Base-by-base conservation (phyloP, 2,113 vertebrate genomes). In the Zosterops borbonicus region DNA sequence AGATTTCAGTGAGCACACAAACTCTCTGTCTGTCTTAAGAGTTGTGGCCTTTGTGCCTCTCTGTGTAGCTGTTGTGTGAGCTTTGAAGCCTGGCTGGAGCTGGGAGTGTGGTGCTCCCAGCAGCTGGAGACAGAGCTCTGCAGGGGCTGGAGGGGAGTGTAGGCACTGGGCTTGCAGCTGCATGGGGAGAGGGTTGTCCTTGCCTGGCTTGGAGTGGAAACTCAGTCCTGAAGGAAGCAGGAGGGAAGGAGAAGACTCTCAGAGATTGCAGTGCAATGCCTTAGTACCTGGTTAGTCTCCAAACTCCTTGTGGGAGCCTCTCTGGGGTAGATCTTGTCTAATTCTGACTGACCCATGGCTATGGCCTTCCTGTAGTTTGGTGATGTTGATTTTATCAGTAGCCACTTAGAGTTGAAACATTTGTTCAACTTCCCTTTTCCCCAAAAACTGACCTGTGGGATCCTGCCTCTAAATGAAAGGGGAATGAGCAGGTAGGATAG, bases 61-160 rank as follows among this genome's bases (percentile, higher is more conserved):
- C 46, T 71, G 49, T 60, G 82, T 83, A 53, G 75, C 89, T 79
- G 89, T 53, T 89, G 81, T 69, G 83, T 79, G 33, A 94, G 84
- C 83, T 92, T 49, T 87, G 89, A 39, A 83, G 73, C 60, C 56
- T 31, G 83, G 35, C 39, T 64, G 50, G 80, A 90, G 79, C 27
- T 0, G 0, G 39, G 47, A 79, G 73, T 0, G 0, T 2, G 14
- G 42, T 58, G 77, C 68, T 83, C 31, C 55, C 63, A 35, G 74
- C 53, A 56, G 58, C 56, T 73, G 60, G 47, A 56, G 73, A 29
- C 70, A 71, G 68, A 80, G 8, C 52, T 65, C n/a, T 65, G 50
- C 31, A 17, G 71, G 78, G 50, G 58, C 71, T 83, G 68, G 18
- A 37, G 39, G 1, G 4, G 49, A 50, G 3, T 35, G 12, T n/a